These are phyloP conservation scores for Drosophila nannoptera DNA, from an alignment of 1,140 invertebrate species.

Conservation along the genomic window DNA sequence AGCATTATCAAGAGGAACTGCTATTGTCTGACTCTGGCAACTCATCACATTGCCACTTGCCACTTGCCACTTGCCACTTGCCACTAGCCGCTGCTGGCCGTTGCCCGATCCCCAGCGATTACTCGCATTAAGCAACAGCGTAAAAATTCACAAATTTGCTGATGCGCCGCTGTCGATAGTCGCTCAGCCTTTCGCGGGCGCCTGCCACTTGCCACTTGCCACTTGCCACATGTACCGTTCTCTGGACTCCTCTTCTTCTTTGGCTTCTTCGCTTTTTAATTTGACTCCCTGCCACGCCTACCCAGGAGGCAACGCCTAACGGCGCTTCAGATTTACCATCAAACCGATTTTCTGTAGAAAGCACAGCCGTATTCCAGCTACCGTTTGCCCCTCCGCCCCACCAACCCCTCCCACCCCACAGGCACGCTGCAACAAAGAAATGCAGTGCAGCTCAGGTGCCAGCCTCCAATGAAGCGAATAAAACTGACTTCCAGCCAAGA, in stretches of 20 bases:
- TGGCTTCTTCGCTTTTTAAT: constrained; percentile 51
- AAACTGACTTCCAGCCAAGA: too few relatives aligned
- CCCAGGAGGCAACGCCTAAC: constrained; percentile 39
- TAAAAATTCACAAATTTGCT: constrained; percentile 73
- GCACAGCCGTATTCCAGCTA: constrained; percentile 7
- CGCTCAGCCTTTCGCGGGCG: constrained; percentile 13
- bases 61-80: constrained; percentile 15
- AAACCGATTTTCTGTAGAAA: constrained; percentile 43
- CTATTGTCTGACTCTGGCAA: constrained; percentile 18
- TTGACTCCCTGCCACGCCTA: constrained; percentile 58
- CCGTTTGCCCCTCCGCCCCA: neutral
- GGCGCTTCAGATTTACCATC: constrained; percentile 65
- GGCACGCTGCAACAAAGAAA: too few relatives aligned
- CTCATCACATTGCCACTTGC: constrained; percentile 58
- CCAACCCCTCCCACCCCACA: neutral
- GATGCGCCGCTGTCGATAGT: constrained; percentile 60
- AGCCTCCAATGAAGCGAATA: too few relatives aligned
- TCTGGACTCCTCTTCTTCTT: neutral
- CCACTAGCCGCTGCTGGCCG: constrained; percentile 3
- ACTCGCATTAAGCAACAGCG: constrained; percentile 65
- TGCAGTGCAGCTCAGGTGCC: neutral
- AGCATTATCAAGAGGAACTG: constrained; percentile 17
- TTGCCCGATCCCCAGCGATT: constrained; percentile 40
- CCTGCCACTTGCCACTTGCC: constrained; percentile 27
- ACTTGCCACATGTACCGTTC: constrained; percentile 61